Evolutionary conservation across 1,140 invertebrate species (phyloP).

Genomic region (Apis florea): DNA sequence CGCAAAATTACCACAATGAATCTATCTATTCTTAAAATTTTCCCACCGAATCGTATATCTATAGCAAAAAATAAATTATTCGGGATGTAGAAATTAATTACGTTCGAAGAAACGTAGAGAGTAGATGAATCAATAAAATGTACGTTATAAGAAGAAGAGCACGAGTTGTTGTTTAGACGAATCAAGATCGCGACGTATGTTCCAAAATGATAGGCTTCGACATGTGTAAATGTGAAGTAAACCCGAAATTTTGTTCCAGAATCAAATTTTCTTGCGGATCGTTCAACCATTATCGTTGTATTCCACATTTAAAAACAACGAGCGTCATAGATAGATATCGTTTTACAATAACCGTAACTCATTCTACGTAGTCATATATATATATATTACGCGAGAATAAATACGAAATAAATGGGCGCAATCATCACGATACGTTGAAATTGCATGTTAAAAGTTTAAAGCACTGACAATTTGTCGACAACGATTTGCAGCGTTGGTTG

Average conservation of each 20-base stretch:
- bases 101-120: too few relatives aligned
- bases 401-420: background rate
- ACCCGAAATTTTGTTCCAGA: background rate
- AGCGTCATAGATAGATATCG: background rate
- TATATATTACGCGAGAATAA: background rate
- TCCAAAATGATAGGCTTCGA: background rate
- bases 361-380: too few relatives aligned
- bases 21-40: too few relatives aligned
- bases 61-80: background rate
- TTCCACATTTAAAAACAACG: background rate
- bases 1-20: background rate
- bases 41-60: background rate
- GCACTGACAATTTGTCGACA: background rate
- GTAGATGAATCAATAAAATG: background rate
- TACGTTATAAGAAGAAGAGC: background rate
- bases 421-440: background rate
- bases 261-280: background rate
- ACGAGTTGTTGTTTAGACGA: background rate
- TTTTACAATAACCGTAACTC: background rate
- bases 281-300: too few relatives aligned
- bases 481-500: background rate
- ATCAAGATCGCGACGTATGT: background rate
- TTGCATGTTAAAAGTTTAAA: background rate
- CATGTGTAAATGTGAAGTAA: conserved; percentile 3
- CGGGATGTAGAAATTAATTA: too few relatives aligned